Percentiles rank a stretch among this genome's conserved stretches.
Evolutionary conservation across 2,888 invertebrate genomes (phyloP).

Genomic region (Coelogynopora nodosa): DNA sequence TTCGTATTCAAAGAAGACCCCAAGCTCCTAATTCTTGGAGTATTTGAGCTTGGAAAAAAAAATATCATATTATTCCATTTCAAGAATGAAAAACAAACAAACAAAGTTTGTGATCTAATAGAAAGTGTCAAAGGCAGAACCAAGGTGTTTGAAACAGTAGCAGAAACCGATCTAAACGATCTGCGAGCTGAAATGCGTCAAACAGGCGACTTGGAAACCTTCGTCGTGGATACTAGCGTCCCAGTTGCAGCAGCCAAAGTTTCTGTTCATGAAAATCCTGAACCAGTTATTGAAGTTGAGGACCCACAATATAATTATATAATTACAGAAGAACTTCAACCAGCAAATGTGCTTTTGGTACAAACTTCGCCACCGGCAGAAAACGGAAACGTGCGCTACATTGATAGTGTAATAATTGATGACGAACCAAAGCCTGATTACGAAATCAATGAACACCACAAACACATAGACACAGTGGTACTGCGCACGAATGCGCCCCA

Average conservation of each 20-base stretch:
- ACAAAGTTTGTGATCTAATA: constrained; percentile 33
- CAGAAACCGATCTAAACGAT: not conserved
- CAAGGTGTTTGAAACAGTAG: not conserved
- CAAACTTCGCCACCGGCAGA: not conserved
- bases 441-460: not conserved
- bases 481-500: not conserved
- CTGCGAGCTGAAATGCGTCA: not conserved
- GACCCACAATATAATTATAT: not conserved
- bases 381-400: not conserved
- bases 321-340: not conserved
- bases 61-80: not conserved
- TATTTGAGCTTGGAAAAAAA: not conserved
- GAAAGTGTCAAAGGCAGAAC: constrained; percentile 23
- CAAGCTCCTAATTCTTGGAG: not conserved
- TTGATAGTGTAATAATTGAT: not conserved
- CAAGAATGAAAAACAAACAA: not conserved
- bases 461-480: not conserved
- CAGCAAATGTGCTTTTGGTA: not conserved
- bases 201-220: not conserved
- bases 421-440: constrained; percentile 5
- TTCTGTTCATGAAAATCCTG: not conserved
- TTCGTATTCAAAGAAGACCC: not conserved
- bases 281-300: too few relatives aligned
- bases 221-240: not conserved
- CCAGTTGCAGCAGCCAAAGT: not conserved